These are phyloP conservation scores for Heloderma charlesbogerti DNA, from an alignment of 2,113 vertebrate genomes.

Conservation along the genomic window DNA sequence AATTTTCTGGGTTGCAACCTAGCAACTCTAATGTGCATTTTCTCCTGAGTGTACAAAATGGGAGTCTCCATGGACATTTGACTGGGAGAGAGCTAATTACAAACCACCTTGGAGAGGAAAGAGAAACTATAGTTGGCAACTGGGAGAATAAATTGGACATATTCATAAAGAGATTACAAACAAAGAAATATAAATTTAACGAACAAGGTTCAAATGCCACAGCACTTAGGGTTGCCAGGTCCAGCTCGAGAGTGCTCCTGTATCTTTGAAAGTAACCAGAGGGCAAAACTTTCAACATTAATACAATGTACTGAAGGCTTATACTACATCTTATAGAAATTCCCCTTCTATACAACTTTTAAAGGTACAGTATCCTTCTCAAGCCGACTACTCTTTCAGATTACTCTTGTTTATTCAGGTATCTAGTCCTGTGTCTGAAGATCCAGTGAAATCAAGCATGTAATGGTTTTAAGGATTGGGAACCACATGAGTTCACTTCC, in stretches of 20 bases:
- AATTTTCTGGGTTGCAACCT: background rate
- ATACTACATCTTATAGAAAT: background rate
- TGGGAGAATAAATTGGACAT: background rate
- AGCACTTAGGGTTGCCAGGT: background rate
- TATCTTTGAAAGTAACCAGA: background rate
- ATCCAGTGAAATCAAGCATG: background rate
- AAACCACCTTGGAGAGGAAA: background rate
- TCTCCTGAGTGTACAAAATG: background rate
- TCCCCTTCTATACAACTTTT: background rate
- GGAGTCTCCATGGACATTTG: too few relatives aligned
- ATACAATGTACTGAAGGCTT: background rate
- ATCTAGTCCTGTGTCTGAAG: background rate
- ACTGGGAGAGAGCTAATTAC: too few relatives aligned
- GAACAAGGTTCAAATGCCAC: background rate
- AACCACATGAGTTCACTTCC: background rate
- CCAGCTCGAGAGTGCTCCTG: background rate
- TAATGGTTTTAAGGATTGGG: background rate
- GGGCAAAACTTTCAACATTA: background rate
- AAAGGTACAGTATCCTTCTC: background rate
- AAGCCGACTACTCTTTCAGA: background rate
- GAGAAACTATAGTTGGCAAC: background rate
- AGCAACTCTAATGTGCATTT: background rate
- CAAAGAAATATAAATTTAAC: background rate
- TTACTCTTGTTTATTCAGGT: background rate
- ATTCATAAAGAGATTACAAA: background rate